Percentiles rank a stretch among this genome's conserved stretches.
Evolutionary conservation across 2,888 invertebrate genomes (phyloP).

Genomic region (Macrostomum cliftonense): DNA sequence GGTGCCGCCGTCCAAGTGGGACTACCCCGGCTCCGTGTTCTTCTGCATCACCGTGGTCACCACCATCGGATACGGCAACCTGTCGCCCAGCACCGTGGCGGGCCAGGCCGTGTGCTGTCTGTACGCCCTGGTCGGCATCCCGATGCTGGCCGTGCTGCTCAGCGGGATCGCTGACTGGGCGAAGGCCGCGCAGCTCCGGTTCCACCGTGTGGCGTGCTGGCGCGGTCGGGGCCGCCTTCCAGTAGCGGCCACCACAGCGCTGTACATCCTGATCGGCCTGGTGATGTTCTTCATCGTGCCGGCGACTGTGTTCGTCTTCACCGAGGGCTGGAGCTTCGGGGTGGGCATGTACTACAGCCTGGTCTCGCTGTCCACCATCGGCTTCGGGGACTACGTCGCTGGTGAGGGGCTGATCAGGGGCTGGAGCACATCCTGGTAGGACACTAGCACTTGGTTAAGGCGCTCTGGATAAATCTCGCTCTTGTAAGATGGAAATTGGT

Average conservation of each 20-base stretch:
- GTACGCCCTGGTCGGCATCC: conserved; percentile 18
- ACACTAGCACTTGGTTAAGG: too few species aligned
- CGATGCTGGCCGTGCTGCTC: conserved; percentile 15
- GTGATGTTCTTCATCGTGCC: conserved; percentile 10
- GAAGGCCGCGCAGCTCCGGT: conserved; percentile 5
- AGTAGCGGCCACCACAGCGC: background rate
- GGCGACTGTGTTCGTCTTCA: conserved; percentile 9
- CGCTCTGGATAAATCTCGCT: too few species aligned
- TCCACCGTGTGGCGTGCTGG: background rate
- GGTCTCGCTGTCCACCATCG: conserved; percentile 15
- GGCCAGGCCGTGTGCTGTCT: conserved; percentile 17
- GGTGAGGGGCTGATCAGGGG: conserved; percentile 16
- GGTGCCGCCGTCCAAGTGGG: conserved; percentile 14
- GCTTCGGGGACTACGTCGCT: conserved; percentile 22
- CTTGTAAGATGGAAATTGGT: too few species aligned
- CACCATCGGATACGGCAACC: conserved; percentile 20
- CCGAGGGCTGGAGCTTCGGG: conserved; percentile 19
- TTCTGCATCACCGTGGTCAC: conserved; percentile 19
- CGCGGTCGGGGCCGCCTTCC: too few species aligned
- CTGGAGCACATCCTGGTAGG: too few species aligned
- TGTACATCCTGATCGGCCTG: too few species aligned
- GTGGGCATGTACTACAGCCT: conserved; percentile 18
- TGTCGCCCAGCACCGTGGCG: conserved; percentile 16
- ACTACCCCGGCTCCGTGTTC: conserved; percentile 16
- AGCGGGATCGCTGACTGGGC: conserved; percentile 14